These are phyloP conservation scores for Rhopalosiphum padi DNA, from an alignment of 1,140 invertebrate genomes.

Conservation along the genomic window DNA sequence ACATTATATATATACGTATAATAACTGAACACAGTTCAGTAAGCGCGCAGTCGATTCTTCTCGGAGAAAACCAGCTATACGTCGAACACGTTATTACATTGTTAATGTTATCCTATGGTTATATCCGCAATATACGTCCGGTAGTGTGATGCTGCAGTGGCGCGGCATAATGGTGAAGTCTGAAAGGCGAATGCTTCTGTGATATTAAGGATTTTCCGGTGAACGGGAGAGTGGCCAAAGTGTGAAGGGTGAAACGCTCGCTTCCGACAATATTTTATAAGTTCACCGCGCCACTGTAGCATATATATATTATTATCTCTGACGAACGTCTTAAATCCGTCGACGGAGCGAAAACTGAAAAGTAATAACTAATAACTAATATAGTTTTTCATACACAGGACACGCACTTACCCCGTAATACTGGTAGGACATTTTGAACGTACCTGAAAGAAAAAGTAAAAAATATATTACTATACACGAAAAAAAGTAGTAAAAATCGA, in stretches of 20 bases:
- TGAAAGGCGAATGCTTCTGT: neutral
- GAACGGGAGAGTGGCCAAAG: neutral
- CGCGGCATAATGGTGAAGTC: too few species aligned
- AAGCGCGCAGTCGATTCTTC: too few species aligned
- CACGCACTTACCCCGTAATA: neutral
- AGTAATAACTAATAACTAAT: neutral
- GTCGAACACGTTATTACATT: neutral
- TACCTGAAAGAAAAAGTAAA: constrained; percentile 51
- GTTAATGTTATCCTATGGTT: neutral
- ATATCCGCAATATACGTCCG: neutral
- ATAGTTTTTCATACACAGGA: neutral
- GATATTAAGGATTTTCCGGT: neutral
- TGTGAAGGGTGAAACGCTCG: neutral
- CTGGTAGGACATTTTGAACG: neutral
- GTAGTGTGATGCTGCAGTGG: neutral
- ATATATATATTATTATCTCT: too few species aligned
- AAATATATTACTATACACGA: neutral
- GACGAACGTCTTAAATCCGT: neutral
- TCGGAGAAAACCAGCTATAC: neutral
- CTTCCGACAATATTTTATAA: neutral
- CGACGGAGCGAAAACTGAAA: neutral
- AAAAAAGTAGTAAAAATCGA: neutral
- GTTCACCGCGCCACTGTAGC: neutral
- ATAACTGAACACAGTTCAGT: too few species aligned
- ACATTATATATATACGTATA: too few species aligned